phyloP scores from a whole-genome alignment of 1,140 invertebrate genomes.

The Pygmarrhopalites habei region DNA sequence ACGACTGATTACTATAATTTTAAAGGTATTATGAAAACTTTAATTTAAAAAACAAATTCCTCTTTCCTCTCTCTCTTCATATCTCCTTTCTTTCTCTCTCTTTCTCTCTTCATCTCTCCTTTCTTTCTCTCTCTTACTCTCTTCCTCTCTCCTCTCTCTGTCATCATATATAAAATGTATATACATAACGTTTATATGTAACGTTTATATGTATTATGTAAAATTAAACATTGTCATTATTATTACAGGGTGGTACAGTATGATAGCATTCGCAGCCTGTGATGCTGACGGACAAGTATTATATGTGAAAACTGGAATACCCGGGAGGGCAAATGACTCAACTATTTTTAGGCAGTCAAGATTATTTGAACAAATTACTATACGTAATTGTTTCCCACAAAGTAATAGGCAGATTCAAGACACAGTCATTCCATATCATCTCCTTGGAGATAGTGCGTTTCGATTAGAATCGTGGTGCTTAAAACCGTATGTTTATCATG shows the following conservation, averaged over 20 bases:
- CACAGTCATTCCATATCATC: neutral
- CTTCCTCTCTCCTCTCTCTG: too few relatives aligned
- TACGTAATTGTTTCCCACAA: neutral
- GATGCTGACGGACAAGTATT: neutral
- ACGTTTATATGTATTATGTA: neutral
- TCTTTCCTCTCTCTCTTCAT: too few relatives aligned
- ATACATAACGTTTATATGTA: neutral
- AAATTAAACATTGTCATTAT: neutral
- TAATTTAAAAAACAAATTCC: too few relatives aligned
- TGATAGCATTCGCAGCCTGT: neutral
- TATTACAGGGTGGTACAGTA: neutral
- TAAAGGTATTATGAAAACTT: neutral
- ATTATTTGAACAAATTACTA: neutral
- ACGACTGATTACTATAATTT: neutral
- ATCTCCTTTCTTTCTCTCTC: too few relatives aligned
- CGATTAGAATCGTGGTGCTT: neutral
- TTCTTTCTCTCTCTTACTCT: too few relatives aligned
- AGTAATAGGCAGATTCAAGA: neutral
- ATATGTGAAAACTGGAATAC: neutral
- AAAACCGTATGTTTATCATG: neutral
- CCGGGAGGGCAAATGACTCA: slow-evolving; percentile 2
- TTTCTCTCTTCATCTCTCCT: too few relatives aligned
- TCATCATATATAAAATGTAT: too few relatives aligned
- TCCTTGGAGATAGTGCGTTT: neutral
- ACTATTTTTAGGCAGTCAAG: neutral